These are phyloP conservation scores for Clusia tigrina DNA, from an alignment of 2,888 invertebrate genomes.

Conservation along the genomic window DNA sequence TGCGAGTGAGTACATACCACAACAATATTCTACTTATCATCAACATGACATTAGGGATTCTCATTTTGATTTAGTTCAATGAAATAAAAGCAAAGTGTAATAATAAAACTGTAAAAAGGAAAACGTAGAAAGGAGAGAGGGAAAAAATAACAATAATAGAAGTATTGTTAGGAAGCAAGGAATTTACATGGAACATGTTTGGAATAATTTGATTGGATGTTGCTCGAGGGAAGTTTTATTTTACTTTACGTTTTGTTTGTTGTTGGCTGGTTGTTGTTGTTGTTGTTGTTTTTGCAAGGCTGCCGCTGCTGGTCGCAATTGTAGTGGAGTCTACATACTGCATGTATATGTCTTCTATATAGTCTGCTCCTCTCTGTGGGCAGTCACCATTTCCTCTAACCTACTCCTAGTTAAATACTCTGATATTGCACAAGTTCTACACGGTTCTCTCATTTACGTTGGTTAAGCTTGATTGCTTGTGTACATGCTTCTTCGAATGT, in stretches of 20 bases:
- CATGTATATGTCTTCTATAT: not conserved
- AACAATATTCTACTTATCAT: constrained; percentile 32
- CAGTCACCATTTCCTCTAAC: not conserved
- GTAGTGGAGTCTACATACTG: no score
- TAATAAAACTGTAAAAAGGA: not conserved
- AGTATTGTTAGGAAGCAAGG: not conserved
- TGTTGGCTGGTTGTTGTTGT: no score
- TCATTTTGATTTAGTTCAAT: constrained; percentile 35
- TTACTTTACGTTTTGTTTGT: no score
- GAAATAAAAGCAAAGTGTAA: constrained; percentile 22
- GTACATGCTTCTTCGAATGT: no score
- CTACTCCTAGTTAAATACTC: not conserved
- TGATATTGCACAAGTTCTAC: not conserved
- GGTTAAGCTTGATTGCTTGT: constrained; percentile 28
- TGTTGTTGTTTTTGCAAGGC: no score
- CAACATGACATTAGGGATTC: constrained; percentile 36
- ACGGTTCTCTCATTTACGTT: constrained; percentile 24
- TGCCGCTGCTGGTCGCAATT: no score
- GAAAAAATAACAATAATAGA: not conserved
- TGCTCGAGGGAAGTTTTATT: constrained; percentile 27
- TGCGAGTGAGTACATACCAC: no score
- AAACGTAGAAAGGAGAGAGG: not conserved
- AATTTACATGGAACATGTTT: constrained; percentile 35
- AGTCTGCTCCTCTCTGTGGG: not conserved
- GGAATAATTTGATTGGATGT: constrained; percentile 35